These are phyloP conservation scores for Pseudolaguvia tuberculata DNA, from an alignment of 2,113 vertebrate genomes.

Conservation along the genomic window DNA sequence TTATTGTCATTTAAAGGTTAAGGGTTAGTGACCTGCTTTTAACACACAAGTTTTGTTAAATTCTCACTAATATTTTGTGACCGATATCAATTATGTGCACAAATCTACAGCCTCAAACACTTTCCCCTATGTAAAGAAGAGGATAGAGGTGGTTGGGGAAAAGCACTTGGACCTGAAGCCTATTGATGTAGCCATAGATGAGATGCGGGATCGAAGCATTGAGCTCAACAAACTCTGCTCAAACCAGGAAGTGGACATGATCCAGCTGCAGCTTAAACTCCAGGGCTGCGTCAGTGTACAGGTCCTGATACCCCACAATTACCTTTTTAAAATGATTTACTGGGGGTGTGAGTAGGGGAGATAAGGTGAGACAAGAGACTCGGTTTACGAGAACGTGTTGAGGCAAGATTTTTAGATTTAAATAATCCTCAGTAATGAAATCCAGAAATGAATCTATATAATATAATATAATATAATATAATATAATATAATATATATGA, in stretches of 20 bases:
- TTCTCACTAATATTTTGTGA: neutral
- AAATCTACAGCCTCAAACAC: conserved; percentile 75
- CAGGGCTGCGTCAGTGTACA: conserved; percentile 96
- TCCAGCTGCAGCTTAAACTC: conserved; percentile 92
- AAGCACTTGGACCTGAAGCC: conserved; percentile 89
- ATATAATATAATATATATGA: too few species aligned
- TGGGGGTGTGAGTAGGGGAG: too few species aligned
- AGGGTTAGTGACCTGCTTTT: neutral
- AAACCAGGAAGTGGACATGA: conserved; percentile 87
- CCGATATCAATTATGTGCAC: neutral
- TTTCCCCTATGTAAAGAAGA: conserved; percentile 95
- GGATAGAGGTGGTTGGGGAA: conserved; percentile 83
- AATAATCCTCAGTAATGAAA: too few species aligned
- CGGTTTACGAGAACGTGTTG: too few species aligned
- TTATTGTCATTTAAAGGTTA: neutral
- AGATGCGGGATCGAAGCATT: conserved; percentile 84
- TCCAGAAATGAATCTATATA: too few species aligned
- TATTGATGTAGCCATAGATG: conserved; percentile 91
- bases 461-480: too few species aligned
- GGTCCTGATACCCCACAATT: conserved; percentile 59
- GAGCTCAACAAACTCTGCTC: conserved; percentile 88
- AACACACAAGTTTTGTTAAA: neutral
- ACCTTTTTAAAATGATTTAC: too few species aligned
- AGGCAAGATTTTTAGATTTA: too few species aligned
- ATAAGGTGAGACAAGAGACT: too few species aligned